Percentiles rank a stretch among this genome's conserved stretches.
Evolutionary conservation across 1,140 invertebrate species (phyloP).

Genomic region (Copidosoma floridanum): DNA sequence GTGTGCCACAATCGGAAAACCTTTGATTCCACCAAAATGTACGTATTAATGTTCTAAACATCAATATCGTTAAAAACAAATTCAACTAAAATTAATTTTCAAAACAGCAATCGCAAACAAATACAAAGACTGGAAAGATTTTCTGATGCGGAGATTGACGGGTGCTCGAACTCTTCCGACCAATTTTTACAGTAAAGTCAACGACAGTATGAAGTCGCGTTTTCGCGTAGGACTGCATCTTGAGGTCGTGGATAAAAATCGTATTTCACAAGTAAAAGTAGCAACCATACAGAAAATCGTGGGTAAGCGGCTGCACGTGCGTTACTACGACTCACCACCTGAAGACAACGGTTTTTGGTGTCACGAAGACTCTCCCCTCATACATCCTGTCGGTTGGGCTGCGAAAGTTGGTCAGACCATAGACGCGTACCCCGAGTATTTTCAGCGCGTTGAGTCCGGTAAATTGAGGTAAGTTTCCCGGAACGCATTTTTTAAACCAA

Average conservation of each 20-base stretch:
- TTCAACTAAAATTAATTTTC: too few species aligned
- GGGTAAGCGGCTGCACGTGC: slow-evolving; percentile 85
- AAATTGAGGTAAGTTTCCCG: slow-evolving; percentile 48
- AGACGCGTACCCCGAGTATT: slow-evolving; percentile 75
- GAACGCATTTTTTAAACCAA: neutral
- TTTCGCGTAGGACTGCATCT: slow-evolving; percentile 80
- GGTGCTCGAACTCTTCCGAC: slow-evolving; percentile 89
- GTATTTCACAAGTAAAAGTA: slow-evolving; percentile 89
- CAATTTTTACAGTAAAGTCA: slow-evolving; percentile 87
- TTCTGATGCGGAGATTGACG: slow-evolving; percentile 84
- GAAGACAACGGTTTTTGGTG: slow-evolving; percentile 91
- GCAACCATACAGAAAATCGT: slow-evolving; percentile 87
- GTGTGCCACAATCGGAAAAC: slow-evolving; percentile 93
- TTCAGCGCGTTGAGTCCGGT: slow-evolving; percentile 63
- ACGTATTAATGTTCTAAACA: slow-evolving; percentile 33
- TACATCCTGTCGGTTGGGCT: slow-evolving; percentile 96
- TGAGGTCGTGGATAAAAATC: slow-evolving; percentile 94
- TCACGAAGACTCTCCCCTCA: slow-evolving; percentile 89
- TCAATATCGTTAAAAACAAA: too few species aligned
- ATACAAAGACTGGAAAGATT: slow-evolving; percentile 94
- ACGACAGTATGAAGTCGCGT: slow-evolving; percentile 77
- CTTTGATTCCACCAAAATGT: slow-evolving; percentile 88
- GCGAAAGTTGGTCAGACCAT: slow-evolving; percentile 77
- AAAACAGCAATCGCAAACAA: slow-evolving; percentile 77
- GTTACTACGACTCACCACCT: slow-evolving; percentile 80